Base-by-base conservation (phyloP, 1,140 invertebrate genomes). In the Stenopsyche tienmushanensis region DNA sequence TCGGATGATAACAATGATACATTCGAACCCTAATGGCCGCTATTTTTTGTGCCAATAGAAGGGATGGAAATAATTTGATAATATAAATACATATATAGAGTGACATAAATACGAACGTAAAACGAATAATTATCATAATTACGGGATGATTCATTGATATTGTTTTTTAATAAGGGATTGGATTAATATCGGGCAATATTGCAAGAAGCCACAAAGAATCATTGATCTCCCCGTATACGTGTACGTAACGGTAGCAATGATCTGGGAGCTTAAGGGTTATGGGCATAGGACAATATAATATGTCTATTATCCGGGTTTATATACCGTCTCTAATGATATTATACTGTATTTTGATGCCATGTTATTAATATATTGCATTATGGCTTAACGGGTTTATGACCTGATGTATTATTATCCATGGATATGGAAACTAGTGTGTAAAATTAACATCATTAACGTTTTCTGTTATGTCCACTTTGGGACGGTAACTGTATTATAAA, bases 251-350 rank as follows among this genome's bases (percentile, higher is more conserved):
- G 54, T 20, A 57, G 34, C 42, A n/a, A 24, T 41, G 39, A 21
- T 9, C 26, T 17, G 17, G 39, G 54, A 57, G 29, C 29, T 57
- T 57, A 57, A 21, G 39, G 15, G 54, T 41, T 42, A 42, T 41
- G 34, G 34, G 29, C 54, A 39, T 23, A 24, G 39, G n/a, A n/a
- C 39, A n/a, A 15, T 2, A 18, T 39, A 29, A 3, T 18, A 20
- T 42, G 54, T 57, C 54, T 57, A 57, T 57, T 57, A 57, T 57
- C 57, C 42, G 23, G 42, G 42, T 26, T 60, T 47, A 60, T 60
- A 34, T 42, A 60, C 57, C 25, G 41, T 34, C 57, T 26, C 57
- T 49, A 60, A 60, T 47, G 44, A 60, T 60, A 60, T 60, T 60
- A 60, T 60, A 60, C 44, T 60, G 57, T 47, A 21, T 57, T 57